phyloP scores from a whole-genome alignment of 2,113 vertebrate species.

The Dissostichus mawsoni region DNA sequence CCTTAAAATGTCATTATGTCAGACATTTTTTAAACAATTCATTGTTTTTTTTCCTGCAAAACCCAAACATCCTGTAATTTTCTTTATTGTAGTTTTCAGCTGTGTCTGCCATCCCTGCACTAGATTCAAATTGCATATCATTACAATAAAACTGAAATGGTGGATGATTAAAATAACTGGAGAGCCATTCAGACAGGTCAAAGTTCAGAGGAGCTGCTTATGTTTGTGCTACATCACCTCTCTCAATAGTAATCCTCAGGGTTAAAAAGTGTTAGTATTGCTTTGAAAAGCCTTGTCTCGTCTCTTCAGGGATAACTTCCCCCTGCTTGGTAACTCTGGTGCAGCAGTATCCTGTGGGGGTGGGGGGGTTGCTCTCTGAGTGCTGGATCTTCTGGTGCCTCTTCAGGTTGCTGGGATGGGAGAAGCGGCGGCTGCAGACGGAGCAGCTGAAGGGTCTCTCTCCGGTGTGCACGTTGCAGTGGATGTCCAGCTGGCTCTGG shows the following conservation, averaged over 20 bases:
- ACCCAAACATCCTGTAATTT: neutral
- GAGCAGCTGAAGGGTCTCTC: slow-evolving; percentile 73
- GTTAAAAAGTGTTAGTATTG: neutral
- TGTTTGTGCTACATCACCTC: neutral
- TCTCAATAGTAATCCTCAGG: neutral
- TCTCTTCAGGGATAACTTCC: neutral
- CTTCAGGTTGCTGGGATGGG: slow-evolving; percentile 77
- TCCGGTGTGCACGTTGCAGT: slow-evolving; percentile 74
- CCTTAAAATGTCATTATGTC: neutral
- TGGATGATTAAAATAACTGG: neutral
- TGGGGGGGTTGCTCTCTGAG: neutral
- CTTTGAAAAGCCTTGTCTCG: neutral
- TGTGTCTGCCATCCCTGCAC: no score
- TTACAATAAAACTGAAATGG: no score
- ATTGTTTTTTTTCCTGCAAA: no score
- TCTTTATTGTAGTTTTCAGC: neutral
- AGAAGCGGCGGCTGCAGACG: slow-evolving; percentile 64
- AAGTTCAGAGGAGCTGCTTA: neutral
- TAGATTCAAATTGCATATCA: no score
- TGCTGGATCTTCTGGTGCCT: slow-evolving; percentile 74
- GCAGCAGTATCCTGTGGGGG: neutral
- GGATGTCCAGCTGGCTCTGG: slow-evolving; percentile 75
- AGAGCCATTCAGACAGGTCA: neutral
- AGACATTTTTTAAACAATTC: no score
- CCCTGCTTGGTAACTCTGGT: neutral